phyloP scores from a whole-genome alignment of 2,888 invertebrate species.

The Protonemura montana region DNA sequence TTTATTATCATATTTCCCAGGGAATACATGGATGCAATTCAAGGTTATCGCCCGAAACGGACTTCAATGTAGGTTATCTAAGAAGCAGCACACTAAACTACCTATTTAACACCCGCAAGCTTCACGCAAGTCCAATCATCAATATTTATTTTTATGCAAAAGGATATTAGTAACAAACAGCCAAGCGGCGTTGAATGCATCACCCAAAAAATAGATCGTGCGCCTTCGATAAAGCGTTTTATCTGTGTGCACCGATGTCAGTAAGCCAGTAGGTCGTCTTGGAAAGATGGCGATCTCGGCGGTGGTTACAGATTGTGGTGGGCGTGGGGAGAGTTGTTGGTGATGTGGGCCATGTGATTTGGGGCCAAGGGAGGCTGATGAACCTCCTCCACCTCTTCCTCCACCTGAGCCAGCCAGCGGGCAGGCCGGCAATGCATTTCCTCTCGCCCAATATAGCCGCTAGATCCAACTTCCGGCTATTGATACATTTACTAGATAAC shows the following conservation, averaged over 20 bases:
- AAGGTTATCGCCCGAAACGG: background rate
- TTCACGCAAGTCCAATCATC: background rate
- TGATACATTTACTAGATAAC: conserved; percentile 31
- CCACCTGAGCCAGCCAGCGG: background rate
- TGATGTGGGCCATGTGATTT: conserved; percentile 14
- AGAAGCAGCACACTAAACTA: background rate
- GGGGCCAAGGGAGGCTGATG: conserved; percentile 47
- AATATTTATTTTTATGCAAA: background rate
- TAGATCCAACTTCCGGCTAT: conserved; percentile 30
- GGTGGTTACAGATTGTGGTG: background rate
- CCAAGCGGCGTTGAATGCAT: background rate
- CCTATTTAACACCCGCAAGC: background rate
- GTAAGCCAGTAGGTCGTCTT: conserved; percentile 36
- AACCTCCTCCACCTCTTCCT: conserved; percentile 18
- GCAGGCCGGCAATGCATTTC: conserved; percentile 14
- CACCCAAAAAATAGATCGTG: background rate
- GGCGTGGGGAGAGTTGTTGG: conserved; percentile 27
- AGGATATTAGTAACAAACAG: background rate
- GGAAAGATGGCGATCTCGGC: background rate
- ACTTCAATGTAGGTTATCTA: background rate
- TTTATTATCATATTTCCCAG: background rate
- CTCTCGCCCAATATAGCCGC: background rate
- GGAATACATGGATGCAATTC: background rate
- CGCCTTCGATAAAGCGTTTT: background rate
- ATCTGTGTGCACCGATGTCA: background rate